Evolutionary conservation across 2,888 invertebrate species (phyloP), one percentile per base, ranked within the genome.

Genomic region (Dorcus hopei): DNA sequence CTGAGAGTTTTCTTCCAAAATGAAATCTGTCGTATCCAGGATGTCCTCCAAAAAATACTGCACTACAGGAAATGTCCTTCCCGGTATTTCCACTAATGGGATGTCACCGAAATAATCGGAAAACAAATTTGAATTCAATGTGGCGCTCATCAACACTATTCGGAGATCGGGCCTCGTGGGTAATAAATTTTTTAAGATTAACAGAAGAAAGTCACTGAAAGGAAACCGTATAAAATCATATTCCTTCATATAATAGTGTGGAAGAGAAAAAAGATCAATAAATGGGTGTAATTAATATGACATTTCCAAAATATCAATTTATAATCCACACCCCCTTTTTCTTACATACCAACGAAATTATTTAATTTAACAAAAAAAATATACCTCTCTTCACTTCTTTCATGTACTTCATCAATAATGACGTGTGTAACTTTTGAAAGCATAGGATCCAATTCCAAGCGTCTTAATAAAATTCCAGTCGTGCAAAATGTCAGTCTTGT

Each of bases 401-500:
- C 96, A 72, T 97, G 97, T 0, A 97, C 93, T 80, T 97, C 97
- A 75, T 97, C 97, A 0, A 93, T 89, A 60, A 93, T 84, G 6
- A 93, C 80, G 73, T 97, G 96, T 0, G 93, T 90, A 0, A 96
- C 88, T 2, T 87, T 86, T 26, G 84, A 82, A 26, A 95, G 75
- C 7, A 87, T 80, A 0, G 89, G 87, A 72, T 95, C 93, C 41
- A 89, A 86, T 68, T 93, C 90, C 45, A 97, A 78, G 51, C 94
- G 85, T 47, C 96, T 83, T 43, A 97, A 77, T 50, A 97, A 77
- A 51, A 97, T 95, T 52, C 97, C 97, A 2, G 93, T 95, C 0
- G 97, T 97, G 74, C 97, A 97, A 78, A 95, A 97, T 3, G 90
- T 90, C 9, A 97, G 80, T 3, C 95, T 83, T 0, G 97, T 97